phyloP scores from a whole-genome alignment of 2,113 vertebrate genomes.

The Ophthalmolycus amberensis region DNA sequence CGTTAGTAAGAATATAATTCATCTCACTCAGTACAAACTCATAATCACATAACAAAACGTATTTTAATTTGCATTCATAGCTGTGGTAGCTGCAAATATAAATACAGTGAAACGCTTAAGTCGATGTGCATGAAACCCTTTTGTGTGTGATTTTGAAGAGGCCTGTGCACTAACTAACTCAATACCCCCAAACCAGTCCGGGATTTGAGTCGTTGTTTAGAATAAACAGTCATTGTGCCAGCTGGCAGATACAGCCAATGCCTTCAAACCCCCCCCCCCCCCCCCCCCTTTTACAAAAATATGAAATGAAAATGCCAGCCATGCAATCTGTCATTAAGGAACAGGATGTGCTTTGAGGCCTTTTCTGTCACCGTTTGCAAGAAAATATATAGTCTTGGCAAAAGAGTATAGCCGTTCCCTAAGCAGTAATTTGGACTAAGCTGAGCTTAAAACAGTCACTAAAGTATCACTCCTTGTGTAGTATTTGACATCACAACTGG shows the following conservation, averaged over 20 bases:
- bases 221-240: constrained; percentile 61
- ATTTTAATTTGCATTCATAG: not conserved
- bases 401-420: constrained; percentile 33
- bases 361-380: constrained; percentile 62
- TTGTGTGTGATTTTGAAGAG: not conserved
- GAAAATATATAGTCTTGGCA: constrained; percentile 56
- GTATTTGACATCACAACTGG: constrained; percentile 40
- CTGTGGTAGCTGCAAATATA: not conserved
- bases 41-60: not conserved
- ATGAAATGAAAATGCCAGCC: constrained; percentile 25
- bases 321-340: constrained; percentile 63
- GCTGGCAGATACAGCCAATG: constrained; percentile 60
- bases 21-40: not conserved
- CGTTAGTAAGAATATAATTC: constrained; percentile 4
- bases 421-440: constrained; percentile 51
- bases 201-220: constrained; percentile 44
- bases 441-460: constrained; percentile 49
- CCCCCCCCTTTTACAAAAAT: constrained; percentile 25
- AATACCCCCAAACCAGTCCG: constrained; percentile 29
- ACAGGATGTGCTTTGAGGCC: constrained; percentile 62
- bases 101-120: not conserved
- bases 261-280: constrained; percentile 35
- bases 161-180: not conserved
- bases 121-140: not conserved
- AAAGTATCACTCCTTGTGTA: constrained; percentile 55